Evolutionary conservation across 2,888 invertebrate species (phyloP).

Genomic region (Drosophila kuntzei): DNA sequence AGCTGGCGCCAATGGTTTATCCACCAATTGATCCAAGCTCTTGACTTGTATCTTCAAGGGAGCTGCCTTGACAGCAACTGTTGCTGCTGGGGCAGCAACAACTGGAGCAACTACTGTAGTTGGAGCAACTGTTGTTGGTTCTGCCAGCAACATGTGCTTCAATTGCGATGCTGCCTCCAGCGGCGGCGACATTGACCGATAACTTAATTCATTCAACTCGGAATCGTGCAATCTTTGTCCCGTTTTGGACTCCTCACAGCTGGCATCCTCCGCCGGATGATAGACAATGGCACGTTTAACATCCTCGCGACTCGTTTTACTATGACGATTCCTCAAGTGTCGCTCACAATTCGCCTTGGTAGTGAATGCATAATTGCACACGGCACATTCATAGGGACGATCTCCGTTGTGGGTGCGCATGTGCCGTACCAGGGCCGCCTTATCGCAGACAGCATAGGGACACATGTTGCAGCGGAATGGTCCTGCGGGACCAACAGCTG

Average conservation of each 20-base stretch:
- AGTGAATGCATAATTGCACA: constrained; percentile 98
- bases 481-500: constrained; percentile 89
- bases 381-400: constrained; percentile 95
- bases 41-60: constrained; percentile 88
- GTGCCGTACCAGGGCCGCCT: constrained; percentile 95
- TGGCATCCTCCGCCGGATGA: constrained; percentile 94
- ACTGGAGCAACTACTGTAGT: no score
- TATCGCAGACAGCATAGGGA: constrained; percentile 93
- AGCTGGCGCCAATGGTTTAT: constrained; percentile 86
- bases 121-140: constrained; percentile 26
- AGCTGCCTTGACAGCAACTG: constrained; percentile 76
- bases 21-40: constrained; percentile 88
- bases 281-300: constrained; percentile 95
- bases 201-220: constrained; percentile 62
- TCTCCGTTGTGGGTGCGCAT: constrained; percentile 98
- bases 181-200: constrained; percentile 57
- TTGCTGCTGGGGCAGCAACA: constrained; percentile 78
- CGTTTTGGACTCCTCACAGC: constrained; percentile 88
- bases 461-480: constrained; percentile 98
- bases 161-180: constrained; percentile 85
- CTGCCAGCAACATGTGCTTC: constrained; percentile 86
- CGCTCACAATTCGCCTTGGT: constrained; percentile 99
- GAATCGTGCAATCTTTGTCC: constrained; percentile 50
- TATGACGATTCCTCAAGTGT: constrained; percentile 96
- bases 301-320: constrained; percentile 93